phyloP scores from a whole-genome alignment of 2,888 invertebrate genomes.

The Ceraclea dissimilis region DNA sequence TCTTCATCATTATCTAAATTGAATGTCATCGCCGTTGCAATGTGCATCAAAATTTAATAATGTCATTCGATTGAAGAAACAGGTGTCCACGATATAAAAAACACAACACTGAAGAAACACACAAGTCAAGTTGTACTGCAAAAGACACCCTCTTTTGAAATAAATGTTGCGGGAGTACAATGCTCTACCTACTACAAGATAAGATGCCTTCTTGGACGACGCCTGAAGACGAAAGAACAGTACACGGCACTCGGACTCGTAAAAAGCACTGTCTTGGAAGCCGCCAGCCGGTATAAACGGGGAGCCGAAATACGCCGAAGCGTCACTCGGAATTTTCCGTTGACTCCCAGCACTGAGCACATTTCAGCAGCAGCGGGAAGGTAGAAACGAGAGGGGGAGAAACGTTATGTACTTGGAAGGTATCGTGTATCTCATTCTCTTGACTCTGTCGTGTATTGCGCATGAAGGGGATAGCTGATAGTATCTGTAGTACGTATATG shows the following conservation, averaged over 20 bases:
- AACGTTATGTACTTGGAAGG: background rate
- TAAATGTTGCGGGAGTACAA: background rate
- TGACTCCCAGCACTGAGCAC: constrained; percentile 7
- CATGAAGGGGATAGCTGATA: constrained; percentile 8
- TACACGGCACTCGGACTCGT: constrained; percentile 19
- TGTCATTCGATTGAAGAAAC: background rate
- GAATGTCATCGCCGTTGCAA: too few relatives aligned
- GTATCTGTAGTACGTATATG: constrained; percentile 2
- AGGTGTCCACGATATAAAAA: constrained; percentile 4
- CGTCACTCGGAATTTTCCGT: constrained; percentile 18
- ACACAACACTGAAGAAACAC: constrained; percentile 12
- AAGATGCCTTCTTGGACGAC: constrained; percentile 17
- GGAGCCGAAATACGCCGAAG: constrained; percentile 16
- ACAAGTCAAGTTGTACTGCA: background rate
- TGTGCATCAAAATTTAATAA: background rate
- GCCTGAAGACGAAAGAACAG: constrained; percentile 23
- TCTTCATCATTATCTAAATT: too few relatives aligned
- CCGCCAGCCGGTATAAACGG: constrained; percentile 16
- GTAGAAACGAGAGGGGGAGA: constrained; percentile 2
- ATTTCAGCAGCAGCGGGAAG: background rate
- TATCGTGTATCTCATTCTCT: constrained; percentile 7
- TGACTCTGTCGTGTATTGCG: background rate
- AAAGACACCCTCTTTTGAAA: background rate
- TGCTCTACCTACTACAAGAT: background rate
- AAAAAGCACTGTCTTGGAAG: constrained; percentile 22